A percentile compares a stretch with the other conserved stretches of the same genome.
phyloP scores from a whole-genome alignment of 2,797 vertebrate genomes.

The Florisuga fusca region DNA sequence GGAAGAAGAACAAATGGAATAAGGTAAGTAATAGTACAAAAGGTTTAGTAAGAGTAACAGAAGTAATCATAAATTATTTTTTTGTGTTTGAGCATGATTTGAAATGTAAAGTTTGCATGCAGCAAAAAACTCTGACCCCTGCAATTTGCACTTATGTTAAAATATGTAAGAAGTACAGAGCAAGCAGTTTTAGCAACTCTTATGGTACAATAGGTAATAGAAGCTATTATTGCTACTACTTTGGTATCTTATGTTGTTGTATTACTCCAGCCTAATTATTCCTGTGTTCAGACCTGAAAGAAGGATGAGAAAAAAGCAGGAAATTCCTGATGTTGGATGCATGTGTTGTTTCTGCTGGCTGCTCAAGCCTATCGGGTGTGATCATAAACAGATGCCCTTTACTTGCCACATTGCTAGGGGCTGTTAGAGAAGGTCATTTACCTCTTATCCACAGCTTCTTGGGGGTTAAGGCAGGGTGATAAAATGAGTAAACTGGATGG shows the following conservation, averaged over 20 bases:
- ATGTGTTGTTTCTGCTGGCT: not conserved
- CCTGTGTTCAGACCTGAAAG: not conserved
- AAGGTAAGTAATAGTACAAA: not conserved
- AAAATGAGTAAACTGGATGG: not conserved
- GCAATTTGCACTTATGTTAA: not conserved
- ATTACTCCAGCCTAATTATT: not conserved
- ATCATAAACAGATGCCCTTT: not conserved
- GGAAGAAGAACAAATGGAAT: not conserved
- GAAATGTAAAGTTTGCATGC: not conserved
- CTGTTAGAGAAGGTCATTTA: not conserved
- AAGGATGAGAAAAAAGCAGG: not conserved
- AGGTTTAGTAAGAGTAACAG: not conserved
- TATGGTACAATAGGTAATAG: not conserved
- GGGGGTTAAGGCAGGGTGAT: not conserved
- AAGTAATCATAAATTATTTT: not conserved
- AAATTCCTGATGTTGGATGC: not conserved
- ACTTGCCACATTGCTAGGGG: not conserved
- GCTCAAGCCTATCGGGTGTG: no score
- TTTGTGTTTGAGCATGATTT: not conserved
- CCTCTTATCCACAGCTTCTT: not conserved
- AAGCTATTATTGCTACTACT: not conserved
- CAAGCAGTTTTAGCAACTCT: not conserved
- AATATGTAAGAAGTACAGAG: not conserved
- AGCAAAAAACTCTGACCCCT: accelerated
- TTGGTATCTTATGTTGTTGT: not conserved